phyloP scores from a whole-genome alignment of 2,797 vertebrate species.

The Centropyge bicolor region DNA sequence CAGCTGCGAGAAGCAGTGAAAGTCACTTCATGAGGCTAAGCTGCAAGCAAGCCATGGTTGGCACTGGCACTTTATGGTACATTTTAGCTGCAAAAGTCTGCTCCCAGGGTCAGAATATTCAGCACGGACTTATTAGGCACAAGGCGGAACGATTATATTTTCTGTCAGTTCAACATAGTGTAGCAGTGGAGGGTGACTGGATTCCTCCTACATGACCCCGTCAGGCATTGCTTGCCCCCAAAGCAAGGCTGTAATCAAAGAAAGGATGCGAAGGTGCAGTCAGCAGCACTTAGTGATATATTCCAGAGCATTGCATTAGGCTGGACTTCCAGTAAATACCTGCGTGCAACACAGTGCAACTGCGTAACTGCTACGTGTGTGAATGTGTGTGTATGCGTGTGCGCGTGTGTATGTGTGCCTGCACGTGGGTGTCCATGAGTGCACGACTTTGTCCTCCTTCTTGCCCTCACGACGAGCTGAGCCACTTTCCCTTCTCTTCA shows the following conservation, averaged over 20 bases:
- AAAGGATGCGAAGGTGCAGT: constrained; percentile 29
- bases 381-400: constrained; percentile 27
- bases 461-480: constrained; percentile 57
- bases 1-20: constrained; percentile 1
- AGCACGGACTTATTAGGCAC: background rate
- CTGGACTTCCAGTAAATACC: constrained; percentile 59
- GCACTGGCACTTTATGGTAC: background rate
- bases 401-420: constrained; percentile 42
- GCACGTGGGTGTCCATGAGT: constrained; percentile 45
- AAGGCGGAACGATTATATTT: background rate
- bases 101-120: background rate
- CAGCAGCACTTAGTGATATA: constrained; percentile 59
- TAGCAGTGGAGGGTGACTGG: constrained; percentile 1
- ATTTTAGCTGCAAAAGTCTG: background rate
- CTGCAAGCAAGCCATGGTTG: background rate
- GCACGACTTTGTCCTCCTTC: constrained; percentile 42
- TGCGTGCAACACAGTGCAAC: constrained; percentile 59
- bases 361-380: constrained; percentile 46
- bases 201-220: background rate
- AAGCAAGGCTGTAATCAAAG: constrained; percentile 21
- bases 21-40: background rate
- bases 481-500: constrained; percentile 63
- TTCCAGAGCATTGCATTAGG: constrained; percentile 57
- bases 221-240: background rate
- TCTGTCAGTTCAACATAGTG: constrained; percentile 11